Evolutionary conservation across 1,140 invertebrate species (phyloP).

Genomic region (Heliconius hermathena): DNA sequence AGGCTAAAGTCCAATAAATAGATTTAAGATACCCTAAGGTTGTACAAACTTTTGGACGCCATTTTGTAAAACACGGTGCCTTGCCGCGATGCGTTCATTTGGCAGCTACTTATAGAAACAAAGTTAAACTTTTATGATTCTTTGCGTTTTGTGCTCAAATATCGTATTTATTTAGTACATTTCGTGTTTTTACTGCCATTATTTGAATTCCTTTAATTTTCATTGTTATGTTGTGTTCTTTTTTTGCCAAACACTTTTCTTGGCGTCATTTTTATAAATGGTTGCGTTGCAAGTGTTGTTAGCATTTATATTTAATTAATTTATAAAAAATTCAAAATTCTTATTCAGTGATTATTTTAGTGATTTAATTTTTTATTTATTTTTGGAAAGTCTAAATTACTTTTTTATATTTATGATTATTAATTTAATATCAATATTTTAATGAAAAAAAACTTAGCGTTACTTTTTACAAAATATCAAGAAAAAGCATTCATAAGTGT

Average conservation of each 20-base stretch:
- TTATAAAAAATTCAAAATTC: background rate
- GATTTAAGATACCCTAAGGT: constrained; percentile 29
- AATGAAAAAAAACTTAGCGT: background rate
- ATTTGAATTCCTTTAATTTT: constrained; percentile 6
- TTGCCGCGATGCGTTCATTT: constrained; percentile 27
- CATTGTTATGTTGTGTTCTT: background rate
- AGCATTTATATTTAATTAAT: constrained; percentile 14
- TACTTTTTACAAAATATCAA: background rate
- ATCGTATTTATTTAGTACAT: constrained; percentile 9
- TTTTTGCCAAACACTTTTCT: background rate
- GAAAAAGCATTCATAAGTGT: background rate
- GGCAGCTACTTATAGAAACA: constrained; percentile 5
- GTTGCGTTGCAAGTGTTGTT: background rate
- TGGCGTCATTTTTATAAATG: background rate
- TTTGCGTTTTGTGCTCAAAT: constrained; percentile 4
- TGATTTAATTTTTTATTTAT: constrained; percentile 1
- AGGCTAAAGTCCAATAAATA: constrained; percentile 35
- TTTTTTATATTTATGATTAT: background rate
- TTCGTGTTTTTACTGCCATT: constrained; percentile 8
- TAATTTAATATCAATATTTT: background rate
- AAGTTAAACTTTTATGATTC: constrained; percentile 1
- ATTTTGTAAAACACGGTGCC: constrained; percentile 32
- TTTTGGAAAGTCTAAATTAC: background rate
- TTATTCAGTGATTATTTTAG: constrained; percentile 3
- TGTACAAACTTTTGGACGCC: constrained; percentile 25